Conservation (phyloP, 1,140 invertebrate genomes). For the Cotesia typhae region DNA sequence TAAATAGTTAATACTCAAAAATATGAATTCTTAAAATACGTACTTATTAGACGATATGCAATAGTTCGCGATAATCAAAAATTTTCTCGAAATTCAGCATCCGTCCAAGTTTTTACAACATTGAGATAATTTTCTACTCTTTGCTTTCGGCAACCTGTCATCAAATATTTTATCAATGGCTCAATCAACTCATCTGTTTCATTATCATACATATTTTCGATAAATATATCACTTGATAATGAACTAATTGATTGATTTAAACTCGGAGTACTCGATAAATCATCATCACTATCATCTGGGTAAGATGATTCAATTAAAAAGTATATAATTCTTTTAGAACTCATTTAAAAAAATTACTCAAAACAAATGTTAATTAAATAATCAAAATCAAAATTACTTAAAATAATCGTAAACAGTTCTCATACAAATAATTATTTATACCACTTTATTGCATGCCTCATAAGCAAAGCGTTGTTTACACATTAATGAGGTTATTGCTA, state of each 20-base stretch:
- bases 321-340: too few relatives aligned
- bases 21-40: not conserved
- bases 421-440: too few relatives aligned
- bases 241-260: not conserved
- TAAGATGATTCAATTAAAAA: too few relatives aligned
- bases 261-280: not conserved
- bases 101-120: conserved; percentile 23
- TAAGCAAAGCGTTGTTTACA: too few relatives aligned
- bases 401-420: too few relatives aligned
- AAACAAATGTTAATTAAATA: too few relatives aligned
- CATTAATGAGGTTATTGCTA: too few relatives aligned
- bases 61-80: conserved; percentile 26
- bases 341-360: too few relatives aligned
- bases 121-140: conserved; percentile 30
- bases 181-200: conserved; percentile 22
- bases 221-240: conserved; percentile 7
- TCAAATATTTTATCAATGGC: conserved; percentile 26
- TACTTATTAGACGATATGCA: conserved; percentile 27
- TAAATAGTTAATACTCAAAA: not conserved
- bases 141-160: conserved; percentile 5
- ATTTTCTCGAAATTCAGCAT: conserved; percentile 26
- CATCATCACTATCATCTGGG: not conserved
- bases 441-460: too few relatives aligned
- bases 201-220: conserved; percentile 12
- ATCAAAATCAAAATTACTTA: too few relatives aligned